These are phyloP conservation scores for Corydoras sp. DNA, from an alignment of 2,113 vertebrate genomes.

Conservation along the genomic window DNA sequence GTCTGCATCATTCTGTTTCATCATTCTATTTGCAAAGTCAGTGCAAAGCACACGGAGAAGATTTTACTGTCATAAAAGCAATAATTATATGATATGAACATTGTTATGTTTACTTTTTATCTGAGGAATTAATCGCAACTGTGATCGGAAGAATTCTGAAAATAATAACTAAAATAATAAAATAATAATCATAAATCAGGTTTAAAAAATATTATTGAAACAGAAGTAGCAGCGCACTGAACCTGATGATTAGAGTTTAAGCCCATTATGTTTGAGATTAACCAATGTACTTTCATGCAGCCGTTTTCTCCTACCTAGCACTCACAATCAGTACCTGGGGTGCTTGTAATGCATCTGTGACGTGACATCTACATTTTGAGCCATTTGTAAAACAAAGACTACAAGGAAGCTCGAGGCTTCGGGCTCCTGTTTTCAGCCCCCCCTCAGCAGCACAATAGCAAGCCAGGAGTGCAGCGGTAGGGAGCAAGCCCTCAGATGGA, in stretches of 20 bases:
- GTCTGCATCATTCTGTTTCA: no score
- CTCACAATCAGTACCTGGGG: conserved; percentile 62
- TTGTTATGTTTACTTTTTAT: no score
- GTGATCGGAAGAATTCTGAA: no score
- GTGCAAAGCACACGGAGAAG: no score
- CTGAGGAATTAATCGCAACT: no score
- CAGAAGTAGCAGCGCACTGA: neutral
- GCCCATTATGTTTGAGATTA: conserved; percentile 19
- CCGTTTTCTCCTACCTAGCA: conserved; percentile 39
- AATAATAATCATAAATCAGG: no score
- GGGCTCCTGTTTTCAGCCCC: conserved; percentile 57
- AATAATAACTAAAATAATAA: no score
- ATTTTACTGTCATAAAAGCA: no score
- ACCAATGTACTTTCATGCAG: conserved; percentile 47
- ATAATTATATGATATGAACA: no score
- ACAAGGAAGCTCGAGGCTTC: conserved; percentile 69
- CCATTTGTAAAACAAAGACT: conserved; percentile 75
- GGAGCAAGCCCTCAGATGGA: conserved; percentile 72
- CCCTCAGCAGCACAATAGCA: conserved; percentile 56
- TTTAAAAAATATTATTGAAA: no score
- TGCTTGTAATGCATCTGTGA: conserved; percentile 71
- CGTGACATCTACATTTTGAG: conserved; percentile 76
- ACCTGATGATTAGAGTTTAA: neutral
- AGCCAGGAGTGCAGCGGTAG: conserved; percentile 58
- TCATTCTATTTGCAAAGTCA: no score